Evolutionary conservation across 1,140 invertebrate species (phyloP).

Genomic region (Nephotettix cincticeps): DNA sequence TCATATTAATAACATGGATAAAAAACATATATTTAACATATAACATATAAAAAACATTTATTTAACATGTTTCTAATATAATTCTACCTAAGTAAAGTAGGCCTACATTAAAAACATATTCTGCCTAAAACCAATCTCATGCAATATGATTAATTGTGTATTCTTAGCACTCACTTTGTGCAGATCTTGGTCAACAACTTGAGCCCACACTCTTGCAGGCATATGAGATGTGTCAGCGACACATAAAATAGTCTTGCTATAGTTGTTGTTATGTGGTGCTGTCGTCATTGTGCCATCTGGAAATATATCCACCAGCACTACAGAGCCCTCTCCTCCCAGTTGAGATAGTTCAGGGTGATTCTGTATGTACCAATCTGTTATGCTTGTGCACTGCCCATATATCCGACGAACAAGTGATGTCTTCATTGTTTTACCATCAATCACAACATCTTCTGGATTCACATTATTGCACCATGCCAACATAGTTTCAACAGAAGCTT

Average conservation of each 20-base stretch:
- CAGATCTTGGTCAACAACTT: constrained; percentile 35
- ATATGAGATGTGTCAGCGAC: constrained; percentile 42
- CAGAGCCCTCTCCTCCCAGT: constrained; percentile 40
- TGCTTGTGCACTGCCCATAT: constrained; percentile 39
- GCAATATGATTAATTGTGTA: too few relatives aligned
- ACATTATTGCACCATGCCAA: constrained; percentile 37
- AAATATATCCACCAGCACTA: constrained; percentile 43
- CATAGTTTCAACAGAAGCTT: constrained; percentile 39
- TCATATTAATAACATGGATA: too few relatives aligned
- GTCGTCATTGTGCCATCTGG: constrained; percentile 44
- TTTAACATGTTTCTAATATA: too few relatives aligned
- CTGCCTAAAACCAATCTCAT: too few relatives aligned
- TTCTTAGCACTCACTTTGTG: constrained; percentile 28
- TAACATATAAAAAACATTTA: too few relatives aligned
- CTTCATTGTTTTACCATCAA: constrained; percentile 12
- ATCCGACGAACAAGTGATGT: constrained; percentile 37
- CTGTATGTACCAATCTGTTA: constrained; percentile 42
- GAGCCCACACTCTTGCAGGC: constrained; percentile 41
- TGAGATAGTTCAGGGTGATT: constrained; percentile 38
- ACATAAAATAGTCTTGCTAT: constrained; percentile 41
- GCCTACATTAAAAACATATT: too few relatives aligned
- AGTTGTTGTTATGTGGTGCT: constrained; percentile 42
- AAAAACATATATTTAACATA: too few relatives aligned
- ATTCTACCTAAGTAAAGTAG: too few relatives aligned
- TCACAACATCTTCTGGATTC: constrained; percentile 29